Evolutionary conservation across 2,113 vertebrate genomes (phyloP), one percentile per base, ranked within the genome.

Genomic region (Microcebus griseorufus): DNA sequence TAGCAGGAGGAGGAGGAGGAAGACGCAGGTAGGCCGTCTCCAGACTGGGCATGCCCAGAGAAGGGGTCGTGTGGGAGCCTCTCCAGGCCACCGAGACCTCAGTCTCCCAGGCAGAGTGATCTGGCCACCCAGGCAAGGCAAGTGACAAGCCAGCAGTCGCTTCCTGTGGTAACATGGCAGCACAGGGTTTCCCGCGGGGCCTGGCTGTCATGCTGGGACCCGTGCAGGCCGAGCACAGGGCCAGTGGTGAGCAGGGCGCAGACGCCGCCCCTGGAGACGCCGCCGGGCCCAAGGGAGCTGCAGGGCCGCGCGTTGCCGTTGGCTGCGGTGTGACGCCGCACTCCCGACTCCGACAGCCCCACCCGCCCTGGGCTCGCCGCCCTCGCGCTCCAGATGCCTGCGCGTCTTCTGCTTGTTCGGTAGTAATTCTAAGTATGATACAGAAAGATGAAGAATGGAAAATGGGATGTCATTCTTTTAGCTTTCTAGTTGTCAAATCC

Each of bases 281-380:
- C 0, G 20, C 32, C 29, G 69, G 25, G 37, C 51, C 17, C 78
- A 1, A 16, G 0, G 27, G 20, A 22, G 67, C 55, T 3, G 5
- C 14, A 1, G 3, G 6, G 80, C 23, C 45, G 6, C 17, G 6
- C 1, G 37, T 16, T 4, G n/a, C 55, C 25, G 2, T 9, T 9
- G 14, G 45, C 42, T 37, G 58, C 87, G 11, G 4, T 14, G 58
- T 1, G 34, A 20, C 1, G 16, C 10, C 12, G 14, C 16, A 14
- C 12, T 60, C 51, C 76, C 58, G 22, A n/a, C 25, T n/a, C n/a
- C 14, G 48, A 14, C 9, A 27, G 67, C 14, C 32, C 6, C 37
- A 9, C 62, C 14, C 27, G 84, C 12, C 9, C 14, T 5, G 20
- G 18, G 16, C 37, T n/a, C 42, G 64, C 58, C 37, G 60, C 45